phyloP scores from a whole-genome alignment of 2,888 invertebrate species.

The Xylota sylvarum region DNA sequence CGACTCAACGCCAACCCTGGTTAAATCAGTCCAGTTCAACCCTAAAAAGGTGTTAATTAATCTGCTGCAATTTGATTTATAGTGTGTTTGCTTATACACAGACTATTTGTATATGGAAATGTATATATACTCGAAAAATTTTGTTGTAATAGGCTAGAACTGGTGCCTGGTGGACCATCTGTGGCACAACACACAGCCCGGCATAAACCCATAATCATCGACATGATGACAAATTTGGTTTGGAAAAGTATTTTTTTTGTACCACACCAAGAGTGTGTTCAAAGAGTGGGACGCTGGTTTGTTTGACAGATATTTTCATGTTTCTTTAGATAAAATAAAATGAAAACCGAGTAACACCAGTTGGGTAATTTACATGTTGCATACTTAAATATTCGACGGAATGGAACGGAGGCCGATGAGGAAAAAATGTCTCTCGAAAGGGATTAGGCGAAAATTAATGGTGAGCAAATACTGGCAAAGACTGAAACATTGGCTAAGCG shows the following conservation, averaged over 20 bases:
- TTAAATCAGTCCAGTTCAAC: slow-evolving; percentile 66
- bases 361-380: slow-evolving; percentile 66
- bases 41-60: slow-evolving; percentile 77
- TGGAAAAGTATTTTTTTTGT: slow-evolving; percentile 29
- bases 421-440: slow-evolving; percentile 5
- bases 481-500: slow-evolving; percentile 22
- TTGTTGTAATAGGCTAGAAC: slow-evolving; percentile 39
- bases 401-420: background rate
- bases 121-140: slow-evolving; percentile 13
- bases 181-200: slow-evolving; percentile 52
- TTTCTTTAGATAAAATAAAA: slow-evolving; percentile 30
- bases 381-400: slow-evolving; percentile 5
- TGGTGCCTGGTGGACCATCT: slow-evolving; percentile 60
- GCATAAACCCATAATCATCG: slow-evolving; percentile 68
- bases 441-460: slow-evolving; percentile 52
- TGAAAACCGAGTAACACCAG: slow-evolving; percentile 50
- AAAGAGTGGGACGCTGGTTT: background rate
- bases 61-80: slow-evolving; percentile 77
- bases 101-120: slow-evolving; percentile 43
- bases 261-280: slow-evolving; percentile 9
- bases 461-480: slow-evolving; percentile 32
- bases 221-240: slow-evolving; percentile 73
- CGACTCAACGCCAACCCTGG: slow-evolving; percentile 60
- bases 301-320: slow-evolving; percentile 59
- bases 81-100: slow-evolving; percentile 70